Conservation (phyloP, 2,113 vertebrate species). For the Eidolon helvum region DNA sequence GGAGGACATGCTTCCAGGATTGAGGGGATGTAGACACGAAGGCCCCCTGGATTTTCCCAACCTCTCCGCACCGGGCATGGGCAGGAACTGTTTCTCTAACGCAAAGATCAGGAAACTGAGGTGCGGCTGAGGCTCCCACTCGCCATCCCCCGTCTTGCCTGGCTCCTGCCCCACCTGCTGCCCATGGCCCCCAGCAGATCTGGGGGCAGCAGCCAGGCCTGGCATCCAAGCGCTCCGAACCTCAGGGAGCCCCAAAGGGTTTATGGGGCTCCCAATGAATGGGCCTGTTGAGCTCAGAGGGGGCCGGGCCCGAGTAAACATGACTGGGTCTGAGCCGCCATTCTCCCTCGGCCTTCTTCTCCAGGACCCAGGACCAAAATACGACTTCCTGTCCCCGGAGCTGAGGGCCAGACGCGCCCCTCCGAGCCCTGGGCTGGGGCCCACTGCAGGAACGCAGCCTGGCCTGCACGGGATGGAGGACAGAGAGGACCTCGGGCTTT, state of each 20-base stretch:
- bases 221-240: constrained; percentile 6
- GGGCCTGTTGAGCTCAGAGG: constrained; percentile 61
- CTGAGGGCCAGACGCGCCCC: constrained; percentile 16
- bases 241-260: constrained; percentile 57
- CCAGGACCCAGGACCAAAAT: constrained; percentile 60
- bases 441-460: neutral
- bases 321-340: constrained; percentile 52
- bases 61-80: fast-evolving
- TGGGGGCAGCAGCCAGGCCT: neutral
- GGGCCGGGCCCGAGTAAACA: constrained; percentile 65
- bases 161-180: constrained; percentile 3
- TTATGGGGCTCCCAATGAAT: constrained; percentile 72
- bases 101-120: neutral
- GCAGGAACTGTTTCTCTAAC: neutral
- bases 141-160: neutral
- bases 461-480: fast-evolving
- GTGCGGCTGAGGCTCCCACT: neutral
- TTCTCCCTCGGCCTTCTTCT: constrained; percentile 52
- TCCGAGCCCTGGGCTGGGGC: constrained; percentile 26
- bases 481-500: neutral
- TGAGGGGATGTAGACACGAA: neutral
- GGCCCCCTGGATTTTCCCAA: neutral
- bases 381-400: constrained; percentile 63
- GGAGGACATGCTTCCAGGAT: neutral
- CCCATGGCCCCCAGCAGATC: neutral